Percentiles rank a stretch among this genome's conserved stretches.
Evolutionary conservation across 2,113 vertebrate genomes (phyloP).

Genomic region (Oriolus oriolus): DNA sequence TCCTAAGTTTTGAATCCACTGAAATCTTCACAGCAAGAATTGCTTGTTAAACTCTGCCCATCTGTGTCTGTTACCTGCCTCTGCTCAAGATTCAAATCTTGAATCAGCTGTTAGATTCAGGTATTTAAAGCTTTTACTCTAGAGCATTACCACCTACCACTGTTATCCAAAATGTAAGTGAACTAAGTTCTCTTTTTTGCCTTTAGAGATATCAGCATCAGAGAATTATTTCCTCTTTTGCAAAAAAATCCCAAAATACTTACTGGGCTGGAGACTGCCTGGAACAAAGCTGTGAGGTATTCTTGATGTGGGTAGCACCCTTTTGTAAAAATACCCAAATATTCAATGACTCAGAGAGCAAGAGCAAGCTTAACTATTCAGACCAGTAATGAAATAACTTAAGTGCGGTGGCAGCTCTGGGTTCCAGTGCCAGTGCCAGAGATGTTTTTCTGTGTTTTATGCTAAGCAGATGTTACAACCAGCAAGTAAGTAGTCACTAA

Average conservation of each 20-base stretch:
- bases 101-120: background rate
- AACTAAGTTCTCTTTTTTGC: background rate
- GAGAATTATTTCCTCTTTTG: background rate
- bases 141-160: background rate
- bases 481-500: background rate
- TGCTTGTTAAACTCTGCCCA: background rate
- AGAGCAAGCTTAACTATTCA: constrained; percentile 20
- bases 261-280: background rate
- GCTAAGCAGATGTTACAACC: constrained; percentile 6
- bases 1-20: background rate
- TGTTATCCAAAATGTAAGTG: background rate
- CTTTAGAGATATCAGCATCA: background rate
- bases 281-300: constrained; percentile 45
- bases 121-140: background rate
- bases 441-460: constrained; percentile 17
- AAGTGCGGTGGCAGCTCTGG: background rate
- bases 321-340: constrained; percentile 28
- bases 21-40: background rate
- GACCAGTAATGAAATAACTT: background rate
- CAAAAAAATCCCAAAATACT: background rate
- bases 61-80: background rate
- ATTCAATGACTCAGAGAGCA: constrained; percentile 40
- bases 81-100: background rate
- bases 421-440: background rate
- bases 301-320: constrained; percentile 50